phyloP scores from a whole-genome alignment of 2,888 invertebrate genomes.

The Eilema caniola region DNA sequence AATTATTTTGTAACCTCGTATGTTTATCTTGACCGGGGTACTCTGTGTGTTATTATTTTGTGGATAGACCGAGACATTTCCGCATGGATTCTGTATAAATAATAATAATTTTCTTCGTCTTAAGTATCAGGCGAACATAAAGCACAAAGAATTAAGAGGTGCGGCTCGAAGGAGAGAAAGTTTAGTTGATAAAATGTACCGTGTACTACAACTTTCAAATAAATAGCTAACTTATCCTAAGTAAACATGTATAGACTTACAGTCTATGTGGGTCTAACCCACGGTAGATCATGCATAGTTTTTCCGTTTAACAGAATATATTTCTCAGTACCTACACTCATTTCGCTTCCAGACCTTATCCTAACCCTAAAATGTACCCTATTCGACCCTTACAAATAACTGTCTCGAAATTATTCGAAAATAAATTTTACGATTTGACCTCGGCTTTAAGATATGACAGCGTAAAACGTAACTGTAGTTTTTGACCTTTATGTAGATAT shows the following conservation, averaged over 20 bases:
- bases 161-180: no score
- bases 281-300: background rate
- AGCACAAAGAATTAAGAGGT: no score
- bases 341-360: background rate
- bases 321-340: background rate
- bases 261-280: no score
- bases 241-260: no score
- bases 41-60: no score
- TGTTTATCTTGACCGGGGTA: no score
- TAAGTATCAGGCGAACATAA: no score
- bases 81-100: no score
- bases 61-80: no score
- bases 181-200: no score
- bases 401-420: background rate
- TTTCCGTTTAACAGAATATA: background rate
- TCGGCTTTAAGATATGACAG: conserved; percentile 2
- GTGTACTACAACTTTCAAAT: background rate
- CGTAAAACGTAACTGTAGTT: background rate
- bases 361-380: background rate
- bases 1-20: no score
- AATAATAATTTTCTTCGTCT: no score
- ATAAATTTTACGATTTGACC: conserved; percentile 13
- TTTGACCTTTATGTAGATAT: background rate
- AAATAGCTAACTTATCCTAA: background rate
- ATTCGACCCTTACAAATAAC: conserved; percentile 2